These are phyloP conservation scores for Sipha flava DNA, from an alignment of 1,140 invertebrate species.

Conservation along the genomic window DNA sequence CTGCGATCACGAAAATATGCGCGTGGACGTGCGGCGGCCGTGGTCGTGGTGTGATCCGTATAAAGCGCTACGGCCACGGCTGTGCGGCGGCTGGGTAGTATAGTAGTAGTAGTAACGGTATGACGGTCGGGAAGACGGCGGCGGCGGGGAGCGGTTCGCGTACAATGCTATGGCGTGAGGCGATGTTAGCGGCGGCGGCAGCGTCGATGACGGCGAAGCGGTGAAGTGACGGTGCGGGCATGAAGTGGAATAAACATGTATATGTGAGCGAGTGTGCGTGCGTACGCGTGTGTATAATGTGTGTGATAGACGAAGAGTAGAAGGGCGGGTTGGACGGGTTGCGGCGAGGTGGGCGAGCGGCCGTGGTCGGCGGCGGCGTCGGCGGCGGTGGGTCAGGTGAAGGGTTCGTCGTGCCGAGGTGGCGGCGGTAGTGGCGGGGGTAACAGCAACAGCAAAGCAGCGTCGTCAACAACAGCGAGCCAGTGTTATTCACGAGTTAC, in stretches of 20 bases:
- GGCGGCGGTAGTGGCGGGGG: background rate
- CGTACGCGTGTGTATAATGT: background rate
- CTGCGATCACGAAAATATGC: background rate
- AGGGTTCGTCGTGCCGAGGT: background rate
- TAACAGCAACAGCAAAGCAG: background rate
- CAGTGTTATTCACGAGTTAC: conserved; percentile 19
- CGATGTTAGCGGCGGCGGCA: background rate
- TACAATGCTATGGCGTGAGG: background rate
- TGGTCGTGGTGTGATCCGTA: background rate
- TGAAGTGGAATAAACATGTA: background rate
- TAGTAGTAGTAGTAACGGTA: too few relatives aligned
- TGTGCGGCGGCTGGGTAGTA: background rate
- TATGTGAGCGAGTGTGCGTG: background rate
- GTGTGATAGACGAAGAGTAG: too few relatives aligned
- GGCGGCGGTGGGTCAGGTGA: too few relatives aligned
- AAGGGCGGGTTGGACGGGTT: background rate
- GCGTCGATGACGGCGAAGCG: background rate
- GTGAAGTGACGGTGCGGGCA: background rate
- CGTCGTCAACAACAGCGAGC: background rate
- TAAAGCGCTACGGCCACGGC: background rate
- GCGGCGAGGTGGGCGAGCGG: background rate
- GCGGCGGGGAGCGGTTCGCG: background rate
- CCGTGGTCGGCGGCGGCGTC: too few relatives aligned
- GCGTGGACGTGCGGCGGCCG: background rate
- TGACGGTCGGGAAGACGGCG: background rate